Base-by-base conservation (phyloP, 92 coral and sea anemone genomes). In the Galaxea fascicularis region DNA sequence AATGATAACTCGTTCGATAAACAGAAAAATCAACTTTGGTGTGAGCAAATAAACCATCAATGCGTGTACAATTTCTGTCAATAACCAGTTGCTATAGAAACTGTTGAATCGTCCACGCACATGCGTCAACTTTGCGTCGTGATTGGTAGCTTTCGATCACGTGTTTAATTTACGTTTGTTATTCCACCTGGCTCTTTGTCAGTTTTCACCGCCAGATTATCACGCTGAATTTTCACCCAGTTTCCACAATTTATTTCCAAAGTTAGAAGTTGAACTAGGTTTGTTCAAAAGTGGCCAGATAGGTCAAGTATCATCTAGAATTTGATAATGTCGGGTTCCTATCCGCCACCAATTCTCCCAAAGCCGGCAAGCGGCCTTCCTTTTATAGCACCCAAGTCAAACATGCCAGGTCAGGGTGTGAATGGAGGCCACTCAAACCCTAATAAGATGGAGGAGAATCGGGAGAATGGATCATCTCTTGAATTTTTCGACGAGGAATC, bases 141-240 rank as follows among this genome's bases (percentile, higher is more conserved):
- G 85, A 97, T 97, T 97, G 99, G 98, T 68, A 39, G 68, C 46
- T 49, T 26, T 15, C 51, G 77, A 74, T 85, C 99, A 97, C 94
- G 95, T 97, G 99, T 62, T 69, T 86, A 82, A 72, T 84, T 92
- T 91, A 92, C 90, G 89, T 89, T 91, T 93, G 95, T 89, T 91
- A 89, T 83, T 92, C 98, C 98, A 97, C 99, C 99, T 97, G 99
- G 99, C 85, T 88, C 89, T 84, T 95, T 93, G 95, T 95, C 91
- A 93, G 87, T 88, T 94, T 85, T 86, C 91, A 63, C 82, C 84
- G 86, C 92, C 92, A 75, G 88, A 81, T 87, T 79, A 92, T 90
- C 98, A 89, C 98, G 95, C 92, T 89, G 95, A 80, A 92, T 92
- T 86, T 88, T 89, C 92, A 89, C 90, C 87, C 93, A 93, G 83